A percentile compares a stretch with the other conserved stretches of the same genome.
Conservation (phyloP, 1,140 invertebrate genomes). For the Eupeodes corollae region DNA sequence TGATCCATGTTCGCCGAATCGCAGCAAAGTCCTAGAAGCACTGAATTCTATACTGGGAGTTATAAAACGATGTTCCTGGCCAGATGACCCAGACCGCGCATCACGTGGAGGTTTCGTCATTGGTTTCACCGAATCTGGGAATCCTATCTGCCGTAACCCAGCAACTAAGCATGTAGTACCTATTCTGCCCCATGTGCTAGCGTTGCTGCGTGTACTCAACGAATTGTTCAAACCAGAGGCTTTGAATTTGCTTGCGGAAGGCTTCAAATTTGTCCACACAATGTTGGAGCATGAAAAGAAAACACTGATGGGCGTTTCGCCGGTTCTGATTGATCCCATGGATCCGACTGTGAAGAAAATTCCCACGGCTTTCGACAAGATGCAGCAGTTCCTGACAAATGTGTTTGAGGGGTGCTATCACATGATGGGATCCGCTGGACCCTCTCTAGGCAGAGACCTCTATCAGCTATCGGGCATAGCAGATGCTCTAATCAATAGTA, state of each 20-base stretch:
- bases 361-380: slow-evolving; percentile 55
- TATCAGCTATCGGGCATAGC: slow-evolving; percentile 58
- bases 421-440: slow-evolving; percentile 64
- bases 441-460: slow-evolving; percentile 69
- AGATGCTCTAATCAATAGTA: slow-evolving; percentile 49
- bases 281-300: slow-evolving; percentile 60
- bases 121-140: slow-evolving; percentile 58
- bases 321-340: slow-evolving; percentile 37
- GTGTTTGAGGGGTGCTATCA: slow-evolving; percentile 66
- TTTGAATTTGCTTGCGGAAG: slow-evolving; percentile 47
- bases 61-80: slow-evolving; percentile 73
- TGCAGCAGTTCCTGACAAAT: slow-evolving; percentile 65
- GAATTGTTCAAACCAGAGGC: slow-evolving; percentile 62
- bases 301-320: slow-evolving; percentile 49
- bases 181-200: slow-evolving; percentile 62
- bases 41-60: slow-evolving; percentile 67
- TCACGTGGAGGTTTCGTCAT: slow-evolving; percentile 70
- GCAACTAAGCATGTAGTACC: slow-evolving; percentile 69
- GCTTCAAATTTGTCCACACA: slow-evolving; percentile 55
- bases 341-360: slow-evolving; percentile 37
- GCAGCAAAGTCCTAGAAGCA: slow-evolving; percentile 48
- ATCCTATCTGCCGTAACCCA: slow-evolving; percentile 72
- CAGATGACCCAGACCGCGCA: slow-evolving; percentile 66
- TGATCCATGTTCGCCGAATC: slow-evolving; percentile 36
- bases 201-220: slow-evolving; percentile 64